Conservation (phyloP, 2,797 vertebrate genomes). For the Pangasius mekongensis region DNA sequence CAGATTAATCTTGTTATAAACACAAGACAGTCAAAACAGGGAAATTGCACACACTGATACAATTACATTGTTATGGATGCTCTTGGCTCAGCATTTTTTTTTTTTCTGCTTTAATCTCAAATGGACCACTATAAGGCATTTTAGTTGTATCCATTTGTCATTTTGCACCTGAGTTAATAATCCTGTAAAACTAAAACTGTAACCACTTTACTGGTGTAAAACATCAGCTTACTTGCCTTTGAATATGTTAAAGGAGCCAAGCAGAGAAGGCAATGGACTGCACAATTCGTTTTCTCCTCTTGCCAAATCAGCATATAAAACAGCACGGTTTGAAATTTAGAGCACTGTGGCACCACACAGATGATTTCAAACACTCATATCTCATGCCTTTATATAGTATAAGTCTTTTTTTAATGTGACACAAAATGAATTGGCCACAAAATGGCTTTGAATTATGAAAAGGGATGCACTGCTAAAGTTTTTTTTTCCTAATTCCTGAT, state of each 20-base stretch:
- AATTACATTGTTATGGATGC: slow-evolving; percentile 10
- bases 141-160: slow-evolving; percentile 14
- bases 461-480: neutral
- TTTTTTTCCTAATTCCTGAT: neutral
- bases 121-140: neutral
- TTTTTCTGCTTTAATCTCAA: slow-evolving; percentile 5
- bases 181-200: neutral
- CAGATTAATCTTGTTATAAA: slow-evolving; percentile 35
- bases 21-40: slow-evolving; percentile 27
- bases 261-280: neutral
- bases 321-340: neutral
- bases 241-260: neutral
- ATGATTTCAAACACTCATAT: neutral
- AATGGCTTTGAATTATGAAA: neutral
- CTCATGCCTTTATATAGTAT: neutral
- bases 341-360: neutral
- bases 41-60: slow-evolving; percentile 22
- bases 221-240: neutral
- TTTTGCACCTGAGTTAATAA: slow-evolving; percentile 24
- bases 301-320: neutral
- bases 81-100: slow-evolving; percentile 10
- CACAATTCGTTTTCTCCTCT: neutral
- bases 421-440: neutral
- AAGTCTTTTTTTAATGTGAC: neutral
- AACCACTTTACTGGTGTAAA: neutral